Conservation (phyloP, 2,888 invertebrate species). For the Tachina lurida region DNA sequence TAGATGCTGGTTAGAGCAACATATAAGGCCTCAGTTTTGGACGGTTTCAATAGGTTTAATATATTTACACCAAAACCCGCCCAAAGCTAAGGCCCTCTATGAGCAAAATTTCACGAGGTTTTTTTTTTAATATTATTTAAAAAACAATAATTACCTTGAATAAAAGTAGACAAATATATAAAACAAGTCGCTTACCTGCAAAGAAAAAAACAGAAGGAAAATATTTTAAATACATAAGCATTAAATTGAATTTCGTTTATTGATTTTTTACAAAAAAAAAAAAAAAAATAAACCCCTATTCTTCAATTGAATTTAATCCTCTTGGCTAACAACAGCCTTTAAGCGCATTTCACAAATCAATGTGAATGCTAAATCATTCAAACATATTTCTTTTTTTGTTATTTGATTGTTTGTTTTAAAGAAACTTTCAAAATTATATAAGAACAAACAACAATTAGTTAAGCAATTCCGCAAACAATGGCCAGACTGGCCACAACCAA, state of each 20-base stretch:
- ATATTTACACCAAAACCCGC: slow-evolving; percentile 83
- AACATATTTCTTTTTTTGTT: slow-evolving; percentile 8
- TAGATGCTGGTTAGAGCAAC: slow-evolving; percentile 16
- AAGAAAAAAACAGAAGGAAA: slow-evolving; percentile 43
- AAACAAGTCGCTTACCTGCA: slow-evolving; percentile 62
- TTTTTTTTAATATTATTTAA: background rate
- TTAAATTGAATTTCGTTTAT: background rate
- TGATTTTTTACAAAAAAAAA: no score
- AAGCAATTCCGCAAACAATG: slow-evolving; percentile 59
- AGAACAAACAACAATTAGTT: slow-evolving; percentile 62
- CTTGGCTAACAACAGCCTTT: slow-evolving; percentile 25
- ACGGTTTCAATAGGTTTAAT: slow-evolving; percentile 83
- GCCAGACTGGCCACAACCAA: background rate
- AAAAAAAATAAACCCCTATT: background rate
- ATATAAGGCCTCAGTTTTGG: slow-evolving; percentile 83
- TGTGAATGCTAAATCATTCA: slow-evolving; percentile 24
- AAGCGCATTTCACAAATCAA: slow-evolving; percentile 49
- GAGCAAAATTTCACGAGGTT: slow-evolving; percentile 15
- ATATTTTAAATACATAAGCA: background rate
- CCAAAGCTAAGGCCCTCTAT: slow-evolving; percentile 82
- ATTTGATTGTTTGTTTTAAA: background rate
- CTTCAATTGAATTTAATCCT: slow-evolving; percentile 2
- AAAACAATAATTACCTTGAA: slow-evolving; percentile 20
- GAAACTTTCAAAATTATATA: slow-evolving; percentile 40
- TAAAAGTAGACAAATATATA: background rate